Percentiles rank a stretch among this genome's conserved stretches.
These are phyloP conservation scores for Heterodera schachtii DNA, from an alignment of 1,140 invertebrate genomes.

Conservation along the genomic window DNA sequence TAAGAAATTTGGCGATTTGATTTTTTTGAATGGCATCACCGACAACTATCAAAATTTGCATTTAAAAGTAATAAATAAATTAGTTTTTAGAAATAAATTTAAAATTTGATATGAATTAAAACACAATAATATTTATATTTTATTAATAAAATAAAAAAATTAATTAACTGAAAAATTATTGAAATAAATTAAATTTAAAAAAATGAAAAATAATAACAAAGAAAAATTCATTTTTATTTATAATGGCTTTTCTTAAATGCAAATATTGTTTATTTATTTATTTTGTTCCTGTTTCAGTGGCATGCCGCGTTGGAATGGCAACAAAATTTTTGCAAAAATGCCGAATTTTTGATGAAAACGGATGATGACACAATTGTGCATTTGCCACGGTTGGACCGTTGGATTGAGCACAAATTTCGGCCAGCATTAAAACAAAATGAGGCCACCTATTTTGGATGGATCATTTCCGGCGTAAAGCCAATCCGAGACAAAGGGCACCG, in stretches of 20 bases:
- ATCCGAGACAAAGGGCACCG: constrained; percentile 18
- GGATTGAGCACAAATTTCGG: constrained; percentile 30
- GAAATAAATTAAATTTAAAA: no score
- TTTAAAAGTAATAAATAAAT: constrained; percentile 8
- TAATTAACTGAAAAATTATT: no score
- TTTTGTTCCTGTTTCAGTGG: constrained; percentile 10
- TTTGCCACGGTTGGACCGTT: constrained; percentile 21
- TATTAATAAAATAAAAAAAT: no score
- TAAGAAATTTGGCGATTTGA: constrained; percentile 11
- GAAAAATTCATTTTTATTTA: background rate
- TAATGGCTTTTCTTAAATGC: no score
- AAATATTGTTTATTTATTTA: no score
- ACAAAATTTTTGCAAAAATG: constrained; percentile 18
- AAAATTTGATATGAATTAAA: no score
- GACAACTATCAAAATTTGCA: constrained; percentile 23
- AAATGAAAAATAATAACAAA: background rate
- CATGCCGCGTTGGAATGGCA: constrained; percentile 26
- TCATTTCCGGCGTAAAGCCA: constrained; percentile 15
- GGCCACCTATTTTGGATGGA: constrained; percentile 29
- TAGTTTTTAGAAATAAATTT: no score
- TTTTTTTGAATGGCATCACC: constrained; percentile 17
- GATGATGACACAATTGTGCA: constrained; percentile 31
- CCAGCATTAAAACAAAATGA: constrained; percentile 4
- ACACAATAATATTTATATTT: no score
- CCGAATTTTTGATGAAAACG: constrained; percentile 26